phyloP scores from a whole-genome alignment of 2,113 vertebrate genomes.

The Actinemys pallida region DNA sequence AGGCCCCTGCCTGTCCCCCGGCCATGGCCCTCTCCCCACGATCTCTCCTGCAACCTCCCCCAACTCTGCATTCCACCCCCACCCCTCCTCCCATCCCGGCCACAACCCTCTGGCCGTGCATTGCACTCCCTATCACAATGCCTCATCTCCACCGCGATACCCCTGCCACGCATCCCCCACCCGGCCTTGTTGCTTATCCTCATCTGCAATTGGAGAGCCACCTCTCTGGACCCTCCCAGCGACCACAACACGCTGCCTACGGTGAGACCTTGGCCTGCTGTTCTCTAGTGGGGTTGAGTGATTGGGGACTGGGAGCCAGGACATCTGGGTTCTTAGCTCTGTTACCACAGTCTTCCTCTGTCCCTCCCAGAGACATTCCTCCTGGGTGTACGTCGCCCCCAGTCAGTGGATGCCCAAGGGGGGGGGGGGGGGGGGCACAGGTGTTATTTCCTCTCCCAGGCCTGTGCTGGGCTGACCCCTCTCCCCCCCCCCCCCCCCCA shows the following conservation, averaged over 20 bases:
- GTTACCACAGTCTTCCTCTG: background rate
- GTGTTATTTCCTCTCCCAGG: background rate
- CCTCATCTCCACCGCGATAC: background rate
- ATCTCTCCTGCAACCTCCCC: background rate
- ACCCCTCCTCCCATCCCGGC: background rate
- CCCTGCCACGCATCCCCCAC: too few relatives aligned
- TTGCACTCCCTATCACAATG: background rate
- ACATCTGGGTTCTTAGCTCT: background rate
- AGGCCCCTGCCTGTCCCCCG: background rate
- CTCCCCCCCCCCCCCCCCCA: background rate
- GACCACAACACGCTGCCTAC: too few relatives aligned
- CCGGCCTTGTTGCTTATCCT: background rate
- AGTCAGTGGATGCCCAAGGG: background rate
- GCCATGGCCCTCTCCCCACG: background rate
- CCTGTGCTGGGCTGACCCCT: background rate
- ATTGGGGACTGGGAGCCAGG: background rate
- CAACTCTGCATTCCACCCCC: background rate
- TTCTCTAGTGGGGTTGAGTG: background rate
- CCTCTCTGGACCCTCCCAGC: background rate
- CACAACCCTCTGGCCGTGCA: background rate
- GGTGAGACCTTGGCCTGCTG: too few relatives aligned
- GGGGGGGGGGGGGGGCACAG: background rate
- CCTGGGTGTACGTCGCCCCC: background rate
- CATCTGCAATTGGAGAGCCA: background rate
- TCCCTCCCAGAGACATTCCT: background rate